Percentiles rank a stretch among this genome's conserved stretches.
phyloP scores from a whole-genome alignment of 2,888 invertebrate species.

The Biston stratarius region DNA sequence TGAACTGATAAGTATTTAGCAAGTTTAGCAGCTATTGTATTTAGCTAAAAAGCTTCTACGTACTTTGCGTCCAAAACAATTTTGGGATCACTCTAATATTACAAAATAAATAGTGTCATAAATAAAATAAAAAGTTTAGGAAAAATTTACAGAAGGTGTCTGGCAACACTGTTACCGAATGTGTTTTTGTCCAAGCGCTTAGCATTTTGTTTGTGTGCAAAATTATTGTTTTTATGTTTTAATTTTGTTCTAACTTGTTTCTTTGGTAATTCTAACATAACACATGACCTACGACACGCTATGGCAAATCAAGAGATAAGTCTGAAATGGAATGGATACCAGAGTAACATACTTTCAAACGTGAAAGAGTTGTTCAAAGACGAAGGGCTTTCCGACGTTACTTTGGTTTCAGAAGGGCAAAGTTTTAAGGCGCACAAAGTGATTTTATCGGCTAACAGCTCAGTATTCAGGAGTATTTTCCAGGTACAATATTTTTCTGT shows the following conservation, averaged over 20 bases:
- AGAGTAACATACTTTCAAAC: conserved; percentile 88
- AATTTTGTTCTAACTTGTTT: conserved; percentile 47
- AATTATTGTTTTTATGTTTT: conserved; percentile 46
- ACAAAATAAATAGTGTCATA: no score
- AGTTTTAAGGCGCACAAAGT: conserved; percentile 90
- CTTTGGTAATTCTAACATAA: conserved; percentile 40
- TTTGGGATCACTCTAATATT: no score
- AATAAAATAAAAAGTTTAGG: no score
- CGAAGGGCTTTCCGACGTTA: conserved; percentile 89
- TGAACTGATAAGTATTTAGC: no score
- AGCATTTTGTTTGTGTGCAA: conserved; percentile 49
- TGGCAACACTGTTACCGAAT: no score
- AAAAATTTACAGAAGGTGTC: no score
- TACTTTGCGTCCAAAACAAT: no score
- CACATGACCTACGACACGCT: conserved; percentile 41
- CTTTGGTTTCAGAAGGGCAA: conserved; percentile 88
- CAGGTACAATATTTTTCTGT: conserved; percentile 72
- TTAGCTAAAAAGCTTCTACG: no score
- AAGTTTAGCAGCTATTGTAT: no score
- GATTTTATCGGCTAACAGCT: conserved; percentile 89
- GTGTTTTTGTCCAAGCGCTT: conserved; percentile 52
- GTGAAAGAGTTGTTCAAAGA: conserved; percentile 88
- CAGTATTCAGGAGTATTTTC: conserved; percentile 88
- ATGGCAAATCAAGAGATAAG: conserved; percentile 88
- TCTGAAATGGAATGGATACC: conserved; percentile 90